A percentile compares a stretch with the other conserved stretches of the same genome.
Evolutionary conservation across 2,797 vertebrate species (phyloP).

Genomic region (Melopsittacus undulatus): DNA sequence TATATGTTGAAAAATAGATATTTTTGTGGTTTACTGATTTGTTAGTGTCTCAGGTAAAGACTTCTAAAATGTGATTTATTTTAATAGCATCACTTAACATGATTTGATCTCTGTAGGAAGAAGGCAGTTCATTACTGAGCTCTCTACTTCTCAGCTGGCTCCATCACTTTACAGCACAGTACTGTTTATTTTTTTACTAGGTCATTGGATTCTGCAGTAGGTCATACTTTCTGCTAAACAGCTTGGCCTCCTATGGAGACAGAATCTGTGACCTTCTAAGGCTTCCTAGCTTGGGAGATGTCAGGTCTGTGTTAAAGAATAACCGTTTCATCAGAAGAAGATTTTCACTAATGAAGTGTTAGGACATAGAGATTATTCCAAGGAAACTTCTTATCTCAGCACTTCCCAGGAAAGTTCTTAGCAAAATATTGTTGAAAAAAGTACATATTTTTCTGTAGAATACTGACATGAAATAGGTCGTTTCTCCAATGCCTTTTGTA

Average conservation of each 20-base stretch:
- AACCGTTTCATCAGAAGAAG: constrained; percentile 35
- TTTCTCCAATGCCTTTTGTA: not conserved
- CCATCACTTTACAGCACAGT: not conserved
- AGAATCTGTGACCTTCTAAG: constrained; percentile 51
- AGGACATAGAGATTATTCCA: not conserved
- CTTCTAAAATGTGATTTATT: constrained; percentile 35
- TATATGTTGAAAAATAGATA: not conserved
- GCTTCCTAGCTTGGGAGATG: not conserved
- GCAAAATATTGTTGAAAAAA: not conserved
- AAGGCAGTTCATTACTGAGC: constrained; percentile 46
- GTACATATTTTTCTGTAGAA: not conserved
- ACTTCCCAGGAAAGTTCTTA: not conserved
- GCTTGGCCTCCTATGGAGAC: constrained; percentile 31
- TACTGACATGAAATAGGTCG: not conserved
- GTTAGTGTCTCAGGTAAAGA: not conserved
- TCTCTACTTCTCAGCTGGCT: constrained; percentile 38
- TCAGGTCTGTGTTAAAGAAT: not conserved
- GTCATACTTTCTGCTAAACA: constrained; percentile 53
- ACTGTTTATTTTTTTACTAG: constrained; percentile 40
- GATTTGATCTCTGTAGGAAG: constrained; percentile 49
- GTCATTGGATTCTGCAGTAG: constrained; percentile 38
- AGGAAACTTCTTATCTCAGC: not conserved
- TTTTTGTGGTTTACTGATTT: not conserved
- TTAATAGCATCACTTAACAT: constrained; percentile 36
- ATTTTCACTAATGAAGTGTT: not conserved